Conservation (phyloP, 2,113 vertebrate genomes). For the Tonatia bakeri region DNA sequence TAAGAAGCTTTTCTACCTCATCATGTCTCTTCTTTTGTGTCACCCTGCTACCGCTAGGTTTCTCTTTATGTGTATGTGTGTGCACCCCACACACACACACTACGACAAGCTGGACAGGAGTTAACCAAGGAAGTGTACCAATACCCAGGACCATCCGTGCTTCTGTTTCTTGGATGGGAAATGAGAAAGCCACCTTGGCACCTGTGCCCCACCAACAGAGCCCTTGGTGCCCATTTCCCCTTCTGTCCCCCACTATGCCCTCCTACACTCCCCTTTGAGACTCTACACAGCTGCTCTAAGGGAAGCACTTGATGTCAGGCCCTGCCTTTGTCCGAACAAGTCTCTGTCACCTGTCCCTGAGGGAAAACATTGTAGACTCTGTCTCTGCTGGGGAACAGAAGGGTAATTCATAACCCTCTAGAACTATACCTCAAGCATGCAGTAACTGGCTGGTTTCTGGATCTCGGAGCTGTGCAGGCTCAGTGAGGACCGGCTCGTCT, state of each 20-base stretch:
- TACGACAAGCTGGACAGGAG: not conserved
- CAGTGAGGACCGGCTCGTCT: not conserved
- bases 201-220: not conserved
- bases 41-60: not conserved
- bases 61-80: fast-evolving
- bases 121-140: not conserved
- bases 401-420: too few species aligned
- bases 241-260: not conserved
- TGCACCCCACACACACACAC: not conserved
- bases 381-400: not conserved
- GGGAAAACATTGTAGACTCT: not conserved
- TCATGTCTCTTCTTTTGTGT: not conserved
- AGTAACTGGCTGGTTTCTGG: not conserved
- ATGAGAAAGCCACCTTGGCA: not conserved
- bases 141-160: not conserved
- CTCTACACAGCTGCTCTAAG: not conserved
- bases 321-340: not conserved
- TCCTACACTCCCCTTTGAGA: not conserved
- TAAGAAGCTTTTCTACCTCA: not conserved
- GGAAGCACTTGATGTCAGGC: not conserved
- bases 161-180: not conserved
- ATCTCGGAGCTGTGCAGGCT: not conserved
- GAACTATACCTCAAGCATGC: not conserved
- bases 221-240: too few species aligned
- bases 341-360: not conserved